A percentile compares a stretch with the other conserved stretches of the same genome.
Conservation (phyloP, 2,888 invertebrate genomes). For the Tortrix viridana region DNA sequence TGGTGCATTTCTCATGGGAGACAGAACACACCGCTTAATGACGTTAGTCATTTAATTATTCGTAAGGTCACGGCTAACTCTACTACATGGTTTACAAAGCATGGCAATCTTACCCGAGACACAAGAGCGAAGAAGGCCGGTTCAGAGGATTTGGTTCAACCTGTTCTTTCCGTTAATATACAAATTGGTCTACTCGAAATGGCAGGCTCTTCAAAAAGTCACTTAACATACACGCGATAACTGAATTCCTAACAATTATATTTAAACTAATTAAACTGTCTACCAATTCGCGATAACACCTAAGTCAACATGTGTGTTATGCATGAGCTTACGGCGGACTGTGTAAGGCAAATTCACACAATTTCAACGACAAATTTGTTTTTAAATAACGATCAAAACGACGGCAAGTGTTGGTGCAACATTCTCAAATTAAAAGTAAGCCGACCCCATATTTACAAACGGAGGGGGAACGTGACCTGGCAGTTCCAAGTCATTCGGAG, state of each 20-base stretch:
- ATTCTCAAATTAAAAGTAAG: slow-evolving; percentile 55
- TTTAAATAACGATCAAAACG: slow-evolving; percentile 32
- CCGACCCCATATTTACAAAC: slow-evolving; percentile 62
- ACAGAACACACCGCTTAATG: slow-evolving; percentile 15
- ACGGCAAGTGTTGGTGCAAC: slow-evolving; percentile 49
- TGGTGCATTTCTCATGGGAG: slow-evolving; percentile 26
- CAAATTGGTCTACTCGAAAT: neutral
- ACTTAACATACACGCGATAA: neutral
- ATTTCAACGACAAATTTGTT: slow-evolving; percentile 16
- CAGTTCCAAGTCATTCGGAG: slow-evolving; percentile 45
- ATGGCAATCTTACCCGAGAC: neutral
- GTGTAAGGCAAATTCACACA: neutral
- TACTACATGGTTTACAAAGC: too few species aligned
- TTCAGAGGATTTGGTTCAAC: neutral
- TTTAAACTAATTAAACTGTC: neutral
- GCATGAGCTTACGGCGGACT: slow-evolving; percentile 2
- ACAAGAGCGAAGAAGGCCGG: neutral
- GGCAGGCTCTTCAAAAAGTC: too few species aligned
- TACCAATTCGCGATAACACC: neutral
- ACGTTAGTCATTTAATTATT: slow-evolving; percentile 14
- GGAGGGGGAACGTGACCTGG: slow-evolving; percentile 42
- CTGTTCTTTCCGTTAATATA: neutral
- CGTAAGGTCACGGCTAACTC: too few species aligned
- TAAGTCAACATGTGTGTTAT: slow-evolving; percentile 4
- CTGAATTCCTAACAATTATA: neutral